phyloP scores from a whole-genome alignment of 2,888 invertebrate species.

The Agrochola macilenta region DNA sequence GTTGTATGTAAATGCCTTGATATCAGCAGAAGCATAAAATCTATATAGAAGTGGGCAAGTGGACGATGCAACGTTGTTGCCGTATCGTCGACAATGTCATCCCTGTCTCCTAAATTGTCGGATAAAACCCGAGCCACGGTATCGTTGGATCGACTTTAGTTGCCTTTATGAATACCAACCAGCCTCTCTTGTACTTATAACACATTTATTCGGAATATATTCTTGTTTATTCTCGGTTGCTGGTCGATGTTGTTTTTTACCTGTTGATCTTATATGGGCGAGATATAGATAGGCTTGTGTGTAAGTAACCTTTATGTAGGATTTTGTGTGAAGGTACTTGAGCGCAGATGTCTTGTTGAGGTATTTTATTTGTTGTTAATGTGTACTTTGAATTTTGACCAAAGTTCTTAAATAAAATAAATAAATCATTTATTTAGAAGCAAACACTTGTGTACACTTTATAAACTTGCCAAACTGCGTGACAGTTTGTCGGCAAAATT shows the following conservation, averaged over 20 bases:
- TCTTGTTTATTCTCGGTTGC: constrained; percentile 51
- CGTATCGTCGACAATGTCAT: constrained; percentile 73
- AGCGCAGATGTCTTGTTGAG: constrained; percentile 12
- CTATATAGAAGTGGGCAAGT: constrained; percentile 57
- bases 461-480: too few relatives aligned
- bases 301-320: constrained; percentile 42
- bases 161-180: constrained; percentile 70
- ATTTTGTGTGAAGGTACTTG: constrained; percentile 10
- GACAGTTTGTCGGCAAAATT: too few relatives aligned
- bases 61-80: constrained; percentile 64
- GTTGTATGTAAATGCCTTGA: constrained; percentile 72
- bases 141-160: constrained; percentile 65
- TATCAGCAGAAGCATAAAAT: constrained; percentile 76
- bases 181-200: constrained; percentile 54
- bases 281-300: constrained; percentile 57
- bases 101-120: constrained; percentile 82
- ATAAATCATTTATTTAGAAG: too few relatives aligned
- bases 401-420: background rate
- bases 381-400: background rate
- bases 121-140: constrained; percentile 71
- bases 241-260: constrained; percentile 60
- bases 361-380: constrained; percentile 10
- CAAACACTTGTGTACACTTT: too few relatives aligned
- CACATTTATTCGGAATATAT: constrained; percentile 56
- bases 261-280: constrained; percentile 46